Percentiles rank a stretch among this genome's conserved stretches.
These are phyloP conservation scores for Galaxias olidus DNA, from an alignment of 2,797 vertebrate species.

Conservation along the genomic window DNA sequence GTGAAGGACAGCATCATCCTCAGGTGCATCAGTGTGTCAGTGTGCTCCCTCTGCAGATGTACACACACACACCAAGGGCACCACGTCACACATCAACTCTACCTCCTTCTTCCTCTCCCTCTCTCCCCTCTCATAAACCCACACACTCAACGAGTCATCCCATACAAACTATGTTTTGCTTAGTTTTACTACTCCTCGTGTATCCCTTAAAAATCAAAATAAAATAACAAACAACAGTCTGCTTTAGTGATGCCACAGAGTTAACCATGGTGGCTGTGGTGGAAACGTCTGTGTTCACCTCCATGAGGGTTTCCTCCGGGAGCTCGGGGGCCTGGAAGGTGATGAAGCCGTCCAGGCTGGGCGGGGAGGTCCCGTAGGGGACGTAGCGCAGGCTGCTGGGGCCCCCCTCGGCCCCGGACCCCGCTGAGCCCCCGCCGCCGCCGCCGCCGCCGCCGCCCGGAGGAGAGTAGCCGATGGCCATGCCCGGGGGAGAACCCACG, in stretches of 20 bases:
- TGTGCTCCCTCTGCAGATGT: slow-evolving; percentile 86
- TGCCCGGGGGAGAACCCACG: slow-evolving; percentile 88
- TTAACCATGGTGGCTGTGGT: background rate
- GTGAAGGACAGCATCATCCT: slow-evolving; percentile 93
- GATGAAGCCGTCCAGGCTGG: slow-evolving; percentile 94
- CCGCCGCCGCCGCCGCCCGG: slow-evolving; percentile 53
- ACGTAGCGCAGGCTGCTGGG: slow-evolving; percentile 89
- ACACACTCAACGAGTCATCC: too few relatives aligned
- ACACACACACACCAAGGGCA: slow-evolving; percentile 5
- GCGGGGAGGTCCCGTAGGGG: slow-evolving; percentile 93
- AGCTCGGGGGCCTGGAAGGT: slow-evolving; percentile 96
- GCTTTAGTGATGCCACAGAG: background rate
- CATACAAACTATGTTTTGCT: too few relatives aligned
- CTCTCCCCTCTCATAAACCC: too few relatives aligned
- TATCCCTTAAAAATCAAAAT: too few relatives aligned
- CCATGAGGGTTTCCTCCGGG: slow-evolving; percentile 97
- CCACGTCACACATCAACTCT: background rate
- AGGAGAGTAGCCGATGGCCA: slow-evolving; percentile 86
- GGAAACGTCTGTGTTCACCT: slow-evolving; percentile 72
- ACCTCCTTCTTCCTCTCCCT: background rate
- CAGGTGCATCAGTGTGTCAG: slow-evolving; percentile 91
- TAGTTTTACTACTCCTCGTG: too few relatives aligned
- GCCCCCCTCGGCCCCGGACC: slow-evolving; percentile 73
- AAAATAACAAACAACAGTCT: background rate
- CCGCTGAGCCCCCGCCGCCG: slow-evolving; percentile 23